phyloP scores from a whole-genome alignment of 2,113 vertebrate genomes.

The Mastomys natalensis region DNA sequence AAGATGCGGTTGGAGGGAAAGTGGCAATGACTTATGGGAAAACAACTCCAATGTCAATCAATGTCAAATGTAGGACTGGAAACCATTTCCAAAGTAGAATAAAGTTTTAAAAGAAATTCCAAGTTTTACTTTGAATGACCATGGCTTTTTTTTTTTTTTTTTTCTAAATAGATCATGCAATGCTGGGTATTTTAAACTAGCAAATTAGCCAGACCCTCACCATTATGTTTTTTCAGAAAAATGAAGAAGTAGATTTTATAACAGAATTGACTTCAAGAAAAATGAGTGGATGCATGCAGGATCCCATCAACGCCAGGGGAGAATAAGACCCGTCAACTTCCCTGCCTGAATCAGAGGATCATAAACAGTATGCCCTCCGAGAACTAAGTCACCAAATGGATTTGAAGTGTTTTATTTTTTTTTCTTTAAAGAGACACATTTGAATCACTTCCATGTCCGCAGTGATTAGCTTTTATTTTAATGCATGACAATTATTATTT shows the following conservation, averaged over 20 bases:
- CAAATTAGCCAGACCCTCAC: background rate
- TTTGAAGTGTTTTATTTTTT: slow-evolving; percentile 16
- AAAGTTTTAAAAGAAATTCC: slow-evolving; percentile 27
- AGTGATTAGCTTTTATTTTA: slow-evolving; percentile 50
- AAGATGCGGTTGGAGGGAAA: slow-evolving; percentile 44
- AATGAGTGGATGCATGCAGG: background rate
- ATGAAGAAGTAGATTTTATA: slow-evolving; percentile 30
- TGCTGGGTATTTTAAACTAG: background rate
- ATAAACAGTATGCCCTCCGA: background rate
- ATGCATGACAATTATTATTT: slow-evolving; percentile 53
- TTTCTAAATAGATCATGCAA: slow-evolving; percentile 9
- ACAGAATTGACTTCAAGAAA: background rate
- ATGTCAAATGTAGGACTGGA: background rate
- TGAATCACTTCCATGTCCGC: background rate
- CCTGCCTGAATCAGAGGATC: background rate
- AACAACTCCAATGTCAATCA: background rate
- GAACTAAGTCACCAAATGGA: slow-evolving; percentile 23
- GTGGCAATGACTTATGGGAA: background rate
- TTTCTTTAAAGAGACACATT: background rate
- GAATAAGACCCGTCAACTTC: background rate
- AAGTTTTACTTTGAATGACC: slow-evolving; percentile 12
- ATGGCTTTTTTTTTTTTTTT: too few relatives aligned
- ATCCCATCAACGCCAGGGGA: background rate
- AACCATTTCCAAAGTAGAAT: slow-evolving; percentile 16
- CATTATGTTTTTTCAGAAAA: slow-evolving; percentile 27